A percentile compares a stretch with the other conserved stretches of the same genome.
Evolutionary conservation across 2,797 vertebrate genomes (phyloP).

Genomic region (Enteromius anoplus): DNA sequence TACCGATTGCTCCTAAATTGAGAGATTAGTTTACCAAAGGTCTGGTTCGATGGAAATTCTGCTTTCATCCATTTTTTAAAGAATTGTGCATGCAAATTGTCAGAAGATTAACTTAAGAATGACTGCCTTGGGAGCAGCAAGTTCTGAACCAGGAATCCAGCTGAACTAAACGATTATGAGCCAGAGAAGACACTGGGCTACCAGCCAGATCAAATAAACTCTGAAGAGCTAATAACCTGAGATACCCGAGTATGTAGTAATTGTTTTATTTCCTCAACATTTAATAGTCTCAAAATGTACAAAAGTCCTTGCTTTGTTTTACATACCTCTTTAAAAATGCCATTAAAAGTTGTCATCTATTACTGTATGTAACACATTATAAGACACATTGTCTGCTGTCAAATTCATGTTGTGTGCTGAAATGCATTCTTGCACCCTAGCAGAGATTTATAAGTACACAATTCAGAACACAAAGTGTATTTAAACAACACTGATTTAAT

Average conservation of each 20-base stretch:
- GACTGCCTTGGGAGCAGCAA: constrained; percentile 22
- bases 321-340: neutral
- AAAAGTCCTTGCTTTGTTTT: neutral
- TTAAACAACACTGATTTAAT: neutral
- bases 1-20: constrained; percentile 53
- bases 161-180: constrained; percentile 34
- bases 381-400: neutral
- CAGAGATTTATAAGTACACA: neutral
- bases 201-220: constrained; percentile 24
- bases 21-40: constrained; percentile 53
- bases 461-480: neutral
- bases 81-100: constrained; percentile 35
- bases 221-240: constrained; percentile 37
- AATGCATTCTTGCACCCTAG: neutral
- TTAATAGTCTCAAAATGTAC: constrained; percentile 20
- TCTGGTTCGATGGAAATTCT: constrained; percentile 44
- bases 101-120: constrained; percentile 46
- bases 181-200: constrained; percentile 28
- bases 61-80: constrained; percentile 43
- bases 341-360: neutral
- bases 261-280: constrained; percentile 22
- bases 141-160: constrained; percentile 32
- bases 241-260: constrained; percentile 28
- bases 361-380: neutral
- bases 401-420: neutral